Percentiles rank a stretch among this genome's conserved stretches.
Conservation (phyloP, 1,140 invertebrate species). For the Drosophila persimilis region DNA sequence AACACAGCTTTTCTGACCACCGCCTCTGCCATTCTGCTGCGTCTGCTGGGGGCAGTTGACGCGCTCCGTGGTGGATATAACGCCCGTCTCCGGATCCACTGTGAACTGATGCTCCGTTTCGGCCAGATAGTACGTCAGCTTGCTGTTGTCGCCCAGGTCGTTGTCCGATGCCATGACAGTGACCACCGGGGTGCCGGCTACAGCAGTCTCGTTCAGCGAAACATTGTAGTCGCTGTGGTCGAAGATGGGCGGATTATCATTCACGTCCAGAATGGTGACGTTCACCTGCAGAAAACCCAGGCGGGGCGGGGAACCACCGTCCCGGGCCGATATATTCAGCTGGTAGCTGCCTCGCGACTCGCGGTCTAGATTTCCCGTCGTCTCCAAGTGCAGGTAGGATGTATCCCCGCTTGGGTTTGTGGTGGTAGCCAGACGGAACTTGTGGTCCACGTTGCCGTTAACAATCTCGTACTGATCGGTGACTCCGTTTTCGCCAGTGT, state of each 20-base stretch:
- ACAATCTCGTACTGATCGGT: conserved; percentile 94
- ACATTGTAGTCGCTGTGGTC: conserved; percentile 96
- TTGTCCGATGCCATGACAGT: conserved; percentile 96
- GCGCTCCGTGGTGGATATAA: conserved; percentile 91
- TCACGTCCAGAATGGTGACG: conserved; percentile 95
- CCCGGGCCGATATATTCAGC: conserved; percentile 94
- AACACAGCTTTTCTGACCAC: conserved; percentile 93
- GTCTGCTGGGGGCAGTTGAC: conserved; percentile 88
- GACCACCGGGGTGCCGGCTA: conserved; percentile 92
- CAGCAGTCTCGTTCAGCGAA: conserved; percentile 94
- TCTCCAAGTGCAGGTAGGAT: conserved; percentile 95
- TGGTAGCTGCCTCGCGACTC: conserved; percentile 92
- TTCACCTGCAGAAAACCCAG: conserved; percentile 95
- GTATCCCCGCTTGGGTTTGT: conserved; percentile 94
- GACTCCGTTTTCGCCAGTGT: conserved; percentile 93
- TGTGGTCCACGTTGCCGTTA: conserved; percentile 92
- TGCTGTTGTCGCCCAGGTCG: conserved; percentile 96
- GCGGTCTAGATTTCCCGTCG: conserved; percentile 93
- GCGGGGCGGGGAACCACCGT: conserved; percentile 91
- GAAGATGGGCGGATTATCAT: conserved; percentile 97
- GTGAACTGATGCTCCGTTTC: conserved; percentile 93
- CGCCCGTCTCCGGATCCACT: conserved; percentile 94
- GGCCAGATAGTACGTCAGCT: conserved; percentile 94
- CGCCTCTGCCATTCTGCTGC: conserved; percentile 43
- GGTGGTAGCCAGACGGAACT: conserved; percentile 93